These are phyloP conservation scores for Cygnus buccinator DNA, from an alignment of 2,113 vertebrate genomes.

Conservation along the genomic window DNA sequence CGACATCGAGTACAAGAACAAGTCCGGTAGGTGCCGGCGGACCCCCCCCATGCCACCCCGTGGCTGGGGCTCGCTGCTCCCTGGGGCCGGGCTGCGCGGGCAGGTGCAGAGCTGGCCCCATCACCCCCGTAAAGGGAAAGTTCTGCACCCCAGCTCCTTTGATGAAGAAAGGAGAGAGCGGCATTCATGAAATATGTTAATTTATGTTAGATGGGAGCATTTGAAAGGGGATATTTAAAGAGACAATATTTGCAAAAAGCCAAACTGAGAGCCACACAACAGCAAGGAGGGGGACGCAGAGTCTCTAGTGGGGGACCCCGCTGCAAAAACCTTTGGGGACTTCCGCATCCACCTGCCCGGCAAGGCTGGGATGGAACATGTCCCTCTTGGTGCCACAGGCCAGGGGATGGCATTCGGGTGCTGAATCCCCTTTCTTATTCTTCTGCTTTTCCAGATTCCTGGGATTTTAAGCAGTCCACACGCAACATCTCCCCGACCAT, in stretches of 20 bases:
- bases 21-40: slow-evolving; percentile 82
- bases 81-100: background rate
- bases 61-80: background rate
- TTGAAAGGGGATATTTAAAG: slow-evolving; percentile 77
- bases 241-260: slow-evolving; percentile 42
- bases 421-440: background rate
- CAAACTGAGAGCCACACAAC: background rate
- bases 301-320: no score
- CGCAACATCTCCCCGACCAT: slow-evolving; percentile 97
- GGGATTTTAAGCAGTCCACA: slow-evolving; percentile 96
- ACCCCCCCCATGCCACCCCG: fast-evolving
- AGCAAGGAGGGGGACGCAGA: fast-evolving
- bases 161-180: slow-evolving; percentile 69
- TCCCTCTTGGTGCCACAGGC: fast-evolving
- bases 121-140: background rate
- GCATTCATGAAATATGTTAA: slow-evolving; percentile 71
- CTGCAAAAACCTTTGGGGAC: background rate
- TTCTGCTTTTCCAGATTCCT: slow-evolving; percentile 80
- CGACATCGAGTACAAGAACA: slow-evolving; percentile 99
- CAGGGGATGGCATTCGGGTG: fast-evolving
- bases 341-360: background rate
- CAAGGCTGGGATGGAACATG: no score
- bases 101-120: background rate
- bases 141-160: slow-evolving; percentile 59
- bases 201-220: slow-evolving; percentile 55